These are phyloP conservation scores for Castor canadensis DNA, from an alignment of 2,113 vertebrate species.

Conservation along the genomic window DNA sequence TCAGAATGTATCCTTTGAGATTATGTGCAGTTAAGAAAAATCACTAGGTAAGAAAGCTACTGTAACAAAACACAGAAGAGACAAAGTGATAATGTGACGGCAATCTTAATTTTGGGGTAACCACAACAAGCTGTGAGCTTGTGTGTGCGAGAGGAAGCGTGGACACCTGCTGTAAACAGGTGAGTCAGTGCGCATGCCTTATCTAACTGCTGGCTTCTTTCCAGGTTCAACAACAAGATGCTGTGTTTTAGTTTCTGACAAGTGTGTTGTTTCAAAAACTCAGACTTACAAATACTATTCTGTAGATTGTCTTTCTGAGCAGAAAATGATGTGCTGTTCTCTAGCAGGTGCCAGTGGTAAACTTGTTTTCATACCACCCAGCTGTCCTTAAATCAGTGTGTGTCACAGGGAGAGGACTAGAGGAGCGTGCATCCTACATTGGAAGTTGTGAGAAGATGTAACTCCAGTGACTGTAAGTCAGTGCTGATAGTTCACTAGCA, in stretches of 20 bases:
- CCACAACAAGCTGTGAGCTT: conserved; percentile 72
- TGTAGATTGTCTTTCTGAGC: conserved; percentile 71
- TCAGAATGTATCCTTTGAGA: conserved; percentile 74
- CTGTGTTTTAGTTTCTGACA: conserved; percentile 58
- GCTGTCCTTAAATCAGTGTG: conserved; percentile 15
- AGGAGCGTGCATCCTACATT: not conserved
- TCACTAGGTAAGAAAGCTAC: conserved; percentile 77
- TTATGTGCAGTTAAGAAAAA: conserved; percentile 80
- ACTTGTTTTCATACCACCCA: not conserved
- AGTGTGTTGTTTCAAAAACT: conserved; percentile 56
- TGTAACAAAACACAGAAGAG: conserved; percentile 79
- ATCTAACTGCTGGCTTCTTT: conserved; percentile 70
- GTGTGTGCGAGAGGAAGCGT: conserved; percentile 62
- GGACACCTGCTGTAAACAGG: conserved; percentile 74
- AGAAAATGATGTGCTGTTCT: conserved; percentile 55
- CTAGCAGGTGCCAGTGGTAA: conserved; percentile 28
- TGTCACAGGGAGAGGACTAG: not conserved
- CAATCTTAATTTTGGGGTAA: conserved; percentile 84
- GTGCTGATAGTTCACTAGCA: conserved; percentile 22
- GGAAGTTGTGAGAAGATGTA: not conserved
- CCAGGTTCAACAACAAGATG: conserved; percentile 70
- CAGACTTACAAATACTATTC: conserved; percentile 64
- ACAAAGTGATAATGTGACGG: conserved; percentile 87
- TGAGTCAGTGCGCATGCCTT: conserved; percentile 80
- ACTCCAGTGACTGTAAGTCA: conserved; percentile 17